Base-by-base conservation (phyloP, 1,140 invertebrate genomes). In the Armadillidium nasatum region DNA sequence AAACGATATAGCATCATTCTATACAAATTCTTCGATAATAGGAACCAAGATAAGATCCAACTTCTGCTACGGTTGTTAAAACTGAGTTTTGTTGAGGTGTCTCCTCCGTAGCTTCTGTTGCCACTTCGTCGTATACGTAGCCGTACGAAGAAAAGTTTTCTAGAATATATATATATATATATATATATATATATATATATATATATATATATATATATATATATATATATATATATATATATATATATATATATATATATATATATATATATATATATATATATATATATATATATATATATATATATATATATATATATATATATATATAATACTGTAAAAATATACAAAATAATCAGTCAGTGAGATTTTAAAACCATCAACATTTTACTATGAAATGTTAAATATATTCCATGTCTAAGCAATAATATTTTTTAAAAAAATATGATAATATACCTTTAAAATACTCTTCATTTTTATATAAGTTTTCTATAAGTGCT, bases 381-480 rank as follows among this genome's bases (percentile, higher is more conserved):
- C 33, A 33, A 1, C 1, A 33, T 33, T 33, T 33, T 33, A 33
- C 33, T 33, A 6, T 33, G 2, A 33, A 33, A 33, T 33, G 6
- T 33, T 33, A 33, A 33, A 33, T 33, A 6, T 33, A 33, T 33
- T 33, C 33, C n/a, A n/a, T n/a, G n/a, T n/a, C n/a, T n/a, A n/a
- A n/a, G n/a, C n/a, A 33, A 33, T 6, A 33, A 1, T 33, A 33
- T 33, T 33, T 33, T 33, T 33, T 33, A 33, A 33, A 33, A 33
- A 33, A 33, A 33, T 33, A 33, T 33, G 33, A 60, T 3, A 60
- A 76, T 22, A 43, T 33, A 50, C 74, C 74, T 71, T 15, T 33
- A 50, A 45, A 76, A 44, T 76, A 76, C 2, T 50, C 10, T 19
- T 76, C 74, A 33, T 76, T 45, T 21, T 71, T 15, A 10, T 66